Evolutionary conservation across 1,140 invertebrate genomes (phyloP).

Genomic region (Potamilus streckersoni): DNA sequence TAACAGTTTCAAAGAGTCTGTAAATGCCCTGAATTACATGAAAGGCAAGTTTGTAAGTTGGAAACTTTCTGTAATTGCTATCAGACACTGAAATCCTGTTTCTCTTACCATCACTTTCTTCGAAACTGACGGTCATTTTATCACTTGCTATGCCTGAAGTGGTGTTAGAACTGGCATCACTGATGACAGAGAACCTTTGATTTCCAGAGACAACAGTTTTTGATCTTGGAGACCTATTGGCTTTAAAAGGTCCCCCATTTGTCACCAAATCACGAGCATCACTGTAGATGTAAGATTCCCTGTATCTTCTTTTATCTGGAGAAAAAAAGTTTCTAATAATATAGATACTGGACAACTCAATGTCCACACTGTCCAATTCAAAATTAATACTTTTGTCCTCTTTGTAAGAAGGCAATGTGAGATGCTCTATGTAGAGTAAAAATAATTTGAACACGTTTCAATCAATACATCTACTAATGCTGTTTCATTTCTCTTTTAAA

Average conservation of each 20-base stretch:
- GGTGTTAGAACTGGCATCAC: conserved; percentile 91
- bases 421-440: too few species aligned
- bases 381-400: too few species aligned
- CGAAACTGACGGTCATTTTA: conserved; percentile 87
- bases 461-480: too few species aligned
- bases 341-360: too few species aligned
- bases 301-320: conserved; percentile 66
- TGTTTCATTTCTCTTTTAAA: too few species aligned
- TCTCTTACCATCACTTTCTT: conserved; percentile 77
- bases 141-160: conserved; percentile 96
- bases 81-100: neutral
- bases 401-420: too few species aligned
- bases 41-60: too few species aligned
- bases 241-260: conserved; percentile 48
- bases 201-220: conserved; percentile 36
- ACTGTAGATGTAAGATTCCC: conserved; percentile 69
- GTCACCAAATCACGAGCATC: conserved; percentile 56
- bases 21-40: too few species aligned
- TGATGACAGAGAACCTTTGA: conserved; percentile 81
- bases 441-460: too few species aligned
- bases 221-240: conserved; percentile 44
- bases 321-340: conserved; percentile 11
- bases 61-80: neutral
- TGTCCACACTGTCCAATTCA: too few species aligned
- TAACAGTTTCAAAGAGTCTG: too few species aligned